These are phyloP conservation scores for Ctenochaetus hawaiiensis DNA, from an alignment of 2,797 vertebrate species.

Conservation along the genomic window DNA sequence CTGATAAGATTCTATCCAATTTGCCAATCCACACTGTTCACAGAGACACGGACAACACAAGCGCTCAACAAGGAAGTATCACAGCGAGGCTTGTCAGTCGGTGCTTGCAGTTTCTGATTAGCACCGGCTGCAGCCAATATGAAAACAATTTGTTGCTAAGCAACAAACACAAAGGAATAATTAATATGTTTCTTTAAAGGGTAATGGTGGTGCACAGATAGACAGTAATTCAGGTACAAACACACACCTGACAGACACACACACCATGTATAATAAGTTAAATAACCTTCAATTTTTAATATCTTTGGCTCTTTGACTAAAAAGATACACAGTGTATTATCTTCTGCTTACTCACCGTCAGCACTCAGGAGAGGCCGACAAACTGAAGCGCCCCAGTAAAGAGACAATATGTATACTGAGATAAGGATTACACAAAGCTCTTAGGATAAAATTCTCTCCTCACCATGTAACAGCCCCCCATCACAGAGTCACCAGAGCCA, in stretches of 20 bases:
- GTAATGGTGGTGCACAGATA: neutral
- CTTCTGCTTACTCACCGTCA: constrained; percentile 39
- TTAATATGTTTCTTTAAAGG: constrained; percentile 5
- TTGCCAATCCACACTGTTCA: constrained; percentile 64
- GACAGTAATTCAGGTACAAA: neutral
- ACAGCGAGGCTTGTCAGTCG: constrained; percentile 20
- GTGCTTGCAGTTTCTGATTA: constrained; percentile 16
- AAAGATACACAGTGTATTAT: constrained; percentile 32
- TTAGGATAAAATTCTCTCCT: constrained; percentile 50
- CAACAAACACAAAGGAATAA: constrained; percentile 28
- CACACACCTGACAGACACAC: neutral
- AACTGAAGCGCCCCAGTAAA: constrained; percentile 48
- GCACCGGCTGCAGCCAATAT: constrained; percentile 21
- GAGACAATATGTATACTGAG: constrained; percentile 66
- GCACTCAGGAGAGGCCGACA: constrained; percentile 29
- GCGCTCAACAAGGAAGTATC: constrained; percentile 58
- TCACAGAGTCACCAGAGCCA: constrained; percentile 40
- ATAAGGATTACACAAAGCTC: constrained; percentile 70
- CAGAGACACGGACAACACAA: constrained; percentile 60
- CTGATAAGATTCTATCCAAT: constrained; percentile 76
- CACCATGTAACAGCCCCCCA: constrained; percentile 31
- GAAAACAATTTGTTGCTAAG: constrained; percentile 36
- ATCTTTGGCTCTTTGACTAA: constrained; percentile 12
- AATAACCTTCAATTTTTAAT: constrained; percentile 31
- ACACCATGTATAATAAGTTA: neutral